A percentile compares a stretch with the other conserved stretches of the same genome.
These are phyloP conservation scores for Podarcis cretensis DNA, from an alignment of 2,113 vertebrate species.

Conservation along the genomic window DNA sequence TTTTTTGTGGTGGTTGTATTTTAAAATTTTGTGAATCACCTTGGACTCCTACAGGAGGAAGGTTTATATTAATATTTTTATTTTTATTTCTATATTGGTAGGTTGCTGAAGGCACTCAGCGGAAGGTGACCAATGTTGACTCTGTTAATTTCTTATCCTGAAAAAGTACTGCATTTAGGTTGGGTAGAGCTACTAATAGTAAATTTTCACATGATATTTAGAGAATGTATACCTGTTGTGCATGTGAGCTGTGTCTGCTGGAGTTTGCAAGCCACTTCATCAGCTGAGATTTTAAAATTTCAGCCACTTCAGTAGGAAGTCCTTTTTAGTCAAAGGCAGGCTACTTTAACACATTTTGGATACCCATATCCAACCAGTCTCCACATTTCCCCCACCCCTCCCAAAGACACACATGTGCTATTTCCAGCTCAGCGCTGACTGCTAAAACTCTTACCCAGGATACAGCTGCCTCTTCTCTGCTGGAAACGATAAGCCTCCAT, in stretches of 20 bases:
- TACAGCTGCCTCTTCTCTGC: not conserved
- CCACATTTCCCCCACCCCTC: not conserved
- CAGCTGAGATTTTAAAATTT: not conserved
- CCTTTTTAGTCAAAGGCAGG: not conserved
- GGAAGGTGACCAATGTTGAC: not conserved
- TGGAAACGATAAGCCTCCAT: not conserved
- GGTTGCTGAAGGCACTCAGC: not conserved
- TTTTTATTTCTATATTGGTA: not conserved
- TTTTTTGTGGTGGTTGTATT: too few species aligned
- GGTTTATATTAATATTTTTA: too few species aligned
- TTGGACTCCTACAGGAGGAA: too few species aligned
- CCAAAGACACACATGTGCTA: not conserved
- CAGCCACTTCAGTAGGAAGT: not conserved
- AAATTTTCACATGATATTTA: not conserved
- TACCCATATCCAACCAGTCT: not conserved
- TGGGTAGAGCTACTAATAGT: not conserved
- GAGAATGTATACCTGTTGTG: not conserved
- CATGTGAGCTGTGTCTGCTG: not conserved
- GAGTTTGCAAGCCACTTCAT: not conserved
- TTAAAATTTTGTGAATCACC: too few species aligned
- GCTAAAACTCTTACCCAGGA: not conserved
- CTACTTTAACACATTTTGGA: not conserved
- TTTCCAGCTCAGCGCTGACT: not conserved
- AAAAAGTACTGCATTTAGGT: not conserved
- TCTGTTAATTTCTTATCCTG: not conserved